These are phyloP conservation scores for Embidobia sp. DNA, from an alignment of 2,888 invertebrate genomes.

Conservation along the genomic window DNA sequence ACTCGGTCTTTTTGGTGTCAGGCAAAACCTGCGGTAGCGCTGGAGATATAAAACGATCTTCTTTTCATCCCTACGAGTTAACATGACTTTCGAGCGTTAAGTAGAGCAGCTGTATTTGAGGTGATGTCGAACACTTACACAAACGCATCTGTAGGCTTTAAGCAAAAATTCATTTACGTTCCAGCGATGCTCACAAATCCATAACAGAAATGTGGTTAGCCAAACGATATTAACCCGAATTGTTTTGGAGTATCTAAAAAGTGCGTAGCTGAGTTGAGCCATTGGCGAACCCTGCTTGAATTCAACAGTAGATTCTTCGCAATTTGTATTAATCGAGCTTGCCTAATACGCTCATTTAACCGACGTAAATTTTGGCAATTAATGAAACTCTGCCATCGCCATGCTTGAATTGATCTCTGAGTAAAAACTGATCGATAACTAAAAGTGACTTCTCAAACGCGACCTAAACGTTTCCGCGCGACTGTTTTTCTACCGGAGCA, in stretches of 20 bases:
- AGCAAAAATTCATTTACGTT: constrained; percentile 59
- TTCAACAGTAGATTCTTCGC: constrained; percentile 32
- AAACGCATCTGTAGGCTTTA: constrained; percentile 39
- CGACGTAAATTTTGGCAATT: constrained; percentile 8
- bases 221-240: constrained; percentile 31
- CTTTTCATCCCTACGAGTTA: constrained; percentile 58
- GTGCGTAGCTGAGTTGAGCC: constrained; percentile 31
- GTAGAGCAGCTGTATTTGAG: constrained; percentile 68
- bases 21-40: too few relatives aligned
- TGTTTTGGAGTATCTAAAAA: constrained; percentile 15
- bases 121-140: constrained; percentile 58
- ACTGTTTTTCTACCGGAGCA: too few relatives aligned
- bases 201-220: constrained; percentile 76
- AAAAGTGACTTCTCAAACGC: constrained; percentile 9
- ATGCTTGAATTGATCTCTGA: too few relatives aligned
- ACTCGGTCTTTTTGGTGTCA: too few relatives aligned
- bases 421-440: too few relatives aligned
- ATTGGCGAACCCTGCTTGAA: constrained; percentile 19
- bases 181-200: constrained; percentile 80
- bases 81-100: constrained; percentile 63
- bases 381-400: not conserved
- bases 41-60: too few relatives aligned
- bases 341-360: constrained; percentile 16
- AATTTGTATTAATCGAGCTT: too few relatives aligned
- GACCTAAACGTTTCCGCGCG: too few relatives aligned